Evolutionary conservation across 2,888 invertebrate species (phyloP), one percentile per base, ranked within the genome.

Genomic region (Enoplolaimus lenunculus): DNA sequence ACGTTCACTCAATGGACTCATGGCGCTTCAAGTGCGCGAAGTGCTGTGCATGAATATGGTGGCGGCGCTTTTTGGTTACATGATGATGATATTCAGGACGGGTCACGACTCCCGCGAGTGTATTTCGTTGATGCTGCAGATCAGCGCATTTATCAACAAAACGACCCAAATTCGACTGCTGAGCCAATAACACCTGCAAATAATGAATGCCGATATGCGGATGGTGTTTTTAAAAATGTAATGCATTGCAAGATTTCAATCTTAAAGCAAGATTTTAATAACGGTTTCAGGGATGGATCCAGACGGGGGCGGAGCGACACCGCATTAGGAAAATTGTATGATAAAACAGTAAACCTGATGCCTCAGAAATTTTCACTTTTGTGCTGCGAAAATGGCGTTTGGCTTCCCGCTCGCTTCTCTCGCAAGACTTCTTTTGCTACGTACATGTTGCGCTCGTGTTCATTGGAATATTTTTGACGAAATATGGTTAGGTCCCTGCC

Each of bases 11-110:
- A 45, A 45, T 45, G 45, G 45, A 45, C 45, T 13, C 45, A 7
- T 7, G 7, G 21, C 7, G 21, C 7, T 45, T 45, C 21, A 13
- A 69, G 64, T 60, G 67, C 64, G 34, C 34, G 70, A 3, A 30
- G 67, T 21, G 2, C 75, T 70, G 81, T 83, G 2, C 82, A 83
- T 75, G 83, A 83, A 72, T 83, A 83, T 75, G 83, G 83, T 29
- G 83, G 83, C 28, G 82, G 81, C 1, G 78, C 80, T 1, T 77
- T 80, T 68, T 76, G 78, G 71, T 79, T 81, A 2, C 73, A 77
- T 72, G 75, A 74, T 62, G 77, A 75, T 31, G 45, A 21, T 13
- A 45, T 13, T 21, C 45, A 21, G 7, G 45, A 45, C 7, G 21
- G 21, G 7, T 13, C 45, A 21, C 7, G 7, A 7, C 7, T 21